Evolutionary conservation across 2,113 vertebrate genomes (phyloP).

Genomic region (Hepsetus odoe): DNA sequence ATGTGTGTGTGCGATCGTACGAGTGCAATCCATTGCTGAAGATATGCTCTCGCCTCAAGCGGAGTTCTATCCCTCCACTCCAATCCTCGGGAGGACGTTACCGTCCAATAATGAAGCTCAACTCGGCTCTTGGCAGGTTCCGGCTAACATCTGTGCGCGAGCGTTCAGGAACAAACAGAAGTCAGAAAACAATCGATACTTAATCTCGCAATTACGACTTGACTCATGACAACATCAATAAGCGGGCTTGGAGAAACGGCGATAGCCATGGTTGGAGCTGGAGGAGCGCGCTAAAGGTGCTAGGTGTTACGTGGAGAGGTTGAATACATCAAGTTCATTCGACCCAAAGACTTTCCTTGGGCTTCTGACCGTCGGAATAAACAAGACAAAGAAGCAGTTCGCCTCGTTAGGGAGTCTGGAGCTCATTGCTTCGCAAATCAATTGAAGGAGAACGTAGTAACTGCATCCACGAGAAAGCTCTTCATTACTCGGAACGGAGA

Average conservation of each 20-base stretch:
- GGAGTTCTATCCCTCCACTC: constrained; percentile 41
- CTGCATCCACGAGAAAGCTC: background rate
- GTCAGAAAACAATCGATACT: constrained; percentile 48
- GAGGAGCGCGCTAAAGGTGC: constrained; percentile 31
- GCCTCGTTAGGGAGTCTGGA: constrained; percentile 38
- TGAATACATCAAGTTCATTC: constrained; percentile 20
- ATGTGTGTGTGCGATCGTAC: constrained; percentile 27
- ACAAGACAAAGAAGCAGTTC: constrained; percentile 19
- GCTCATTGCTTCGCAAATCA: constrained; percentile 27
- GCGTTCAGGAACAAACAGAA: constrained; percentile 40
- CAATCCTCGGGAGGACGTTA: constrained; percentile 45
- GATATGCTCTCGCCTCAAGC: constrained; percentile 51
- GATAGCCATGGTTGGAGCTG: constrained; percentile 20
- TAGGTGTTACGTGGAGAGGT: constrained; percentile 21
- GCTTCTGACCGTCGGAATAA: constrained; percentile 37
- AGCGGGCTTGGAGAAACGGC: constrained; percentile 2
- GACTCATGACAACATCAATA: constrained; percentile 44
- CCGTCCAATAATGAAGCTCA: constrained; percentile 51
- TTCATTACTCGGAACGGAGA: constrained; percentile 34
- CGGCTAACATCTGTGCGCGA: constrained; percentile 3
- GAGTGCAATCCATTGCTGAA: constrained; percentile 37
- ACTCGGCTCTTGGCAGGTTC: constrained; percentile 44
- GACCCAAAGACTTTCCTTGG: constrained; percentile 37
- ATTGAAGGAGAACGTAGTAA: constrained; percentile 3
- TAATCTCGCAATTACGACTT: constrained; percentile 53